Base-by-base conservation (phyloP, 2,888 invertebrate species). In the Hedya salicella region DNA sequence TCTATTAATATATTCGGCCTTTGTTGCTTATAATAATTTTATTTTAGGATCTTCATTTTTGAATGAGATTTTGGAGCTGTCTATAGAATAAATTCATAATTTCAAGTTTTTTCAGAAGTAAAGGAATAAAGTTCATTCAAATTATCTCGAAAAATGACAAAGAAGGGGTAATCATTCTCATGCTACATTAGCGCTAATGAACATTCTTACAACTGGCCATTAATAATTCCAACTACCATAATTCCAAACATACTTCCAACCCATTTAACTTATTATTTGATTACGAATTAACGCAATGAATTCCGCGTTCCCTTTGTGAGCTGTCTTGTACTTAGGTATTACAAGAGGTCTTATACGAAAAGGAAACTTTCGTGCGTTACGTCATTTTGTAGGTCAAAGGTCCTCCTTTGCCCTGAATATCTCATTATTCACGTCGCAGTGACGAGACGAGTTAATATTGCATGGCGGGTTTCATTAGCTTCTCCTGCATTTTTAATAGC, bases 391-490 rank as follows among this genome's bases (percentile, higher is more conserved):
- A 6, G 25, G 0, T 25, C 4, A 25, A 3, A 36, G 36, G 36
- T 36, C 36, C 57, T 25, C 9, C 17, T 9, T 11, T 52, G 42
- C 21, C 59, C 25, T 59, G 59, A 59, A 65, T 59, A 59, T 48
- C 39, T 53, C 9, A 53, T 53, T 46, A 62, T 62, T 32, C 50
- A 17, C 44, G 62, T 46, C 42, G 42, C 13, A 53, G 46, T 57
- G 57, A 57, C 57, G 49, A 40, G 40, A 49, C n/a, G 25, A 1
- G 42, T 66, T 66, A 66, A 61, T 61, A 30, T 54, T 48, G 30
- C 21, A 66, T 14, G 53, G 16, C 48, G 48, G 48, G 52, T 48
- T 66, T 61, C 66, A 66, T 66, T 66, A 66, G 53, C 19, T 30
- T 39, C 16, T 48, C 4, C 3, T 66, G 48, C 42, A 66, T 66